Percentiles rank a stretch among this genome's conserved stretches.
Evolutionary conservation across 2,888 invertebrate species (phyloP).

Genomic region (Ypsolopha sequella): DNA sequence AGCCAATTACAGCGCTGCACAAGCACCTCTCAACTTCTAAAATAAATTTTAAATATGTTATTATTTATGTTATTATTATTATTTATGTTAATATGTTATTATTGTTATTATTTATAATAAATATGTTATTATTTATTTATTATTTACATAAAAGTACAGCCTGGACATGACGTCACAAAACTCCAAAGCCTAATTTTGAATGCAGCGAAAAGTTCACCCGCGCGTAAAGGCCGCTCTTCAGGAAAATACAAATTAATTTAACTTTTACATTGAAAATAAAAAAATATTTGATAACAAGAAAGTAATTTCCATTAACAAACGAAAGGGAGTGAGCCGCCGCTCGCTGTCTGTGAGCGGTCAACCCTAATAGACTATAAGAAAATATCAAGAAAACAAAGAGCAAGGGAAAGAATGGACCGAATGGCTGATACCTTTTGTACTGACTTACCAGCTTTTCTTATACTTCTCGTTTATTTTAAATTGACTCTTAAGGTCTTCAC

Average conservation of each 20-base stretch:
- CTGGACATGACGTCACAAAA: background rate
- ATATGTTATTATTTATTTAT: no score
- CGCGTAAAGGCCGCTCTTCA: background rate
- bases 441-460: constrained; percentile 16
- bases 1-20: no score
- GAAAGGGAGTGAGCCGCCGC: background rate
- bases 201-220: background rate
- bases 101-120: no score
- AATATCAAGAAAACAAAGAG: constrained; percentile 32
- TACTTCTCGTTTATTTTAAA: background rate
- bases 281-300: background rate
- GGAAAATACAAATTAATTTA: no score
- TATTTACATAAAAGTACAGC: no score
- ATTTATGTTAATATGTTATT: background rate
- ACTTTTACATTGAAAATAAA: no score
- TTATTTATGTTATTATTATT: no score
- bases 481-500: background rate
- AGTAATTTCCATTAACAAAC: constrained; percentile 1
- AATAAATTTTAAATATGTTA: no score
- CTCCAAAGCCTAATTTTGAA: background rate
- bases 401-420: constrained; percentile 27
- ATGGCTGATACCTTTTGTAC: constrained; percentile 42
- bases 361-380: constrained; percentile 13
- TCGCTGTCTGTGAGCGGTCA: background rate
- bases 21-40: no score